Percentiles rank a stretch among this genome's conserved stretches.
phyloP scores from a whole-genome alignment of 2,113 vertebrate genomes.

The Mus pahari region DNA sequence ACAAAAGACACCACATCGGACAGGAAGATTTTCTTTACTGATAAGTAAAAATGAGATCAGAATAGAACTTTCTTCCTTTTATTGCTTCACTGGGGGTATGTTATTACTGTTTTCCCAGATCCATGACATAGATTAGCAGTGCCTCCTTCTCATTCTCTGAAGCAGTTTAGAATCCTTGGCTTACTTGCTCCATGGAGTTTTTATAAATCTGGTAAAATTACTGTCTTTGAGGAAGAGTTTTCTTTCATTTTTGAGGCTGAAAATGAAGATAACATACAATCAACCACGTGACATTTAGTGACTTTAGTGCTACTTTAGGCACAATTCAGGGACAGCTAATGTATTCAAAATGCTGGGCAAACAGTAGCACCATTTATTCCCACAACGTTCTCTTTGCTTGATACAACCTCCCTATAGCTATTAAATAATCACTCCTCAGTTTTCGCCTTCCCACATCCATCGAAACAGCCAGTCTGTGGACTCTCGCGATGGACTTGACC shows the following conservation, averaged over 20 bases:
- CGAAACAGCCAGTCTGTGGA: background rate
- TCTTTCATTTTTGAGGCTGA: background rate
- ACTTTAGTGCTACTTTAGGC: background rate
- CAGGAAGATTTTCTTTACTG: conserved; percentile 2
- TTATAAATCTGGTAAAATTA: conserved; percentile 12
- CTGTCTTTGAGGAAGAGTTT: background rate
- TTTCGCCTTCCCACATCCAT: background rate
- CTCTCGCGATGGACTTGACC: background rate
- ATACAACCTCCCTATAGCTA: background rate
- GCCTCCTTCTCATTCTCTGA: background rate
- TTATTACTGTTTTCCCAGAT: conserved; percentile 21
- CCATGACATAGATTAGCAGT: conserved; percentile 27
- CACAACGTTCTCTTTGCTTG: background rate
- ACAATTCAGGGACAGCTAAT: background rate
- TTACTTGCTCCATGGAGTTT: background rate
- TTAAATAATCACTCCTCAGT: conserved; percentile 5
- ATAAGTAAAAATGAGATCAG: conserved; percentile 5
- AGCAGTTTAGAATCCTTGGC: background rate
- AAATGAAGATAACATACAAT: background rate
- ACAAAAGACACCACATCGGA: background rate
- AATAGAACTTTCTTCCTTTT: background rate
- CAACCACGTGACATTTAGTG: conserved; percentile 1
- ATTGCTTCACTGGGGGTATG: background rate
- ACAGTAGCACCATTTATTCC: conserved; percentile 12
- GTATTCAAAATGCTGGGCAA: conserved; percentile 2